Percentiles rank a stretch among this genome's conserved stretches.
Conservation (phyloP, 2,113 vertebrate genomes). For the Oncorhynchus clarkii region DNA sequence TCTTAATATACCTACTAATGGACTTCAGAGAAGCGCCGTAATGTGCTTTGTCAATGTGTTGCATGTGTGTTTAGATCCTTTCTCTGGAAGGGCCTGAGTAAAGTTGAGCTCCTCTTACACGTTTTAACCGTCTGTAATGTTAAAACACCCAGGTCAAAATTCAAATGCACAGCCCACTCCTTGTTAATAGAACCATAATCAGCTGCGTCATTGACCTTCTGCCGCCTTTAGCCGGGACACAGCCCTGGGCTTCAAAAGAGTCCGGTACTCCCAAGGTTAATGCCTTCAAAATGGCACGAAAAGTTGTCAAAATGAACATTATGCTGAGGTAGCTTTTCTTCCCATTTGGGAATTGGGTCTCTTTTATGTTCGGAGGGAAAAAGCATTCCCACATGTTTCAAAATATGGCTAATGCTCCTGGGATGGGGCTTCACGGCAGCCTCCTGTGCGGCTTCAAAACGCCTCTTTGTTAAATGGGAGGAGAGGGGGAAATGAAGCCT, state of each 20-base stretch:
- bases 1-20: too few relatives aligned
- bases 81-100: too few relatives aligned
- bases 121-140: too few relatives aligned
- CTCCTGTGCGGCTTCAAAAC: conserved; percentile 80
- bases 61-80: too few relatives aligned
- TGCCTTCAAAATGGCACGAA: conserved; percentile 66
- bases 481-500: conserved; percentile 81
- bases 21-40: too few relatives aligned
- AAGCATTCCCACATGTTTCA: conserved; percentile 89
- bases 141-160: conserved; percentile 30
- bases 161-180: conserved; percentile 49
- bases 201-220: conserved; percentile 59
- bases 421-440: conserved; percentile 72
- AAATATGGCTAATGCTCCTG: conserved; percentile 81
- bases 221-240: conserved; percentile 49
- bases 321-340: conserved; percentile 71
- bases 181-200: conserved; percentile 60
- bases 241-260: conserved; percentile 58
- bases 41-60: too few relatives aligned
- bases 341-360: conserved; percentile 67
- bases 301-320: conserved; percentile 79
- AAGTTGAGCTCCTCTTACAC: background rate
- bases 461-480: conserved; percentile 71
- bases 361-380: conserved; percentile 85
- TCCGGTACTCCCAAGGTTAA: conserved; percentile 68